Evolutionary conservation across 1,140 invertebrate species (phyloP).

Genomic region (Xylocopa sonorina): DNA sequence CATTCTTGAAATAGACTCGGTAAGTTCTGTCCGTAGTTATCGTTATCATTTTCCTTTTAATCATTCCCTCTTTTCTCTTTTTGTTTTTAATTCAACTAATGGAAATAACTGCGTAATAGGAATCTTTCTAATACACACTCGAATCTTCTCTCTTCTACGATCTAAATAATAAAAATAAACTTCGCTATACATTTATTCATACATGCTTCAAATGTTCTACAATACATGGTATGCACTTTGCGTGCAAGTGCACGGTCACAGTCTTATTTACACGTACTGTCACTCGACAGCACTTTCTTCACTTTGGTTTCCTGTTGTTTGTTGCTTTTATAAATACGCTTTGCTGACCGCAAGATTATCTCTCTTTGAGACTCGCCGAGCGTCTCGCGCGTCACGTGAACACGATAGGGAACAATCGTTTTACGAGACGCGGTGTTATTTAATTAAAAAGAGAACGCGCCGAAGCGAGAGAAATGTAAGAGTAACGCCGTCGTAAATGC

Average conservation of each 20-base stretch:
- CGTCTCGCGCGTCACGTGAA: neutral
- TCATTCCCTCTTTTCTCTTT: neutral
- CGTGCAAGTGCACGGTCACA: conserved; percentile 70
- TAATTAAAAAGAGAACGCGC: conserved; percentile 1
- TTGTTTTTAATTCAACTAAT: conserved; percentile 44
- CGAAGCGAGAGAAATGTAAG: neutral
- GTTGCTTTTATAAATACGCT: conserved; percentile 51
- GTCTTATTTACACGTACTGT: conserved; percentile 73
- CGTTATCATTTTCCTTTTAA: neutral
- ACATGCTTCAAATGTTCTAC: conserved; percentile 68
- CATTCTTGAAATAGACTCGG: conserved; percentile 9
- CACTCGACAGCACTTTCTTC: conserved; percentile 59
- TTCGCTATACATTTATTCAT: conserved; percentile 74
- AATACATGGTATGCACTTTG: conserved; percentile 63
- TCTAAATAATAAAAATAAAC: conserved; percentile 78
- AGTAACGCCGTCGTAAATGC: neutral
- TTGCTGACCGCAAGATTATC: conserved; percentile 20
- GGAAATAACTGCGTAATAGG: conserved; percentile 50
- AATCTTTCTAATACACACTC: conserved; percentile 55
- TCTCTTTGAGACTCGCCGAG: neutral
- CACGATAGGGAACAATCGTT: conserved; percentile 38
- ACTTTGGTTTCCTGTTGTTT: conserved; percentile 69
- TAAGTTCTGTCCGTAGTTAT: neutral
- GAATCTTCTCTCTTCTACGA: conserved; percentile 57
- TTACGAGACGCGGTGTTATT: neutral